Percentiles rank a stretch among this genome's conserved stretches.
Evolutionary conservation across 2,113 vertebrate species (phyloP).

Genomic region (Irena cyanogastra): DNA sequence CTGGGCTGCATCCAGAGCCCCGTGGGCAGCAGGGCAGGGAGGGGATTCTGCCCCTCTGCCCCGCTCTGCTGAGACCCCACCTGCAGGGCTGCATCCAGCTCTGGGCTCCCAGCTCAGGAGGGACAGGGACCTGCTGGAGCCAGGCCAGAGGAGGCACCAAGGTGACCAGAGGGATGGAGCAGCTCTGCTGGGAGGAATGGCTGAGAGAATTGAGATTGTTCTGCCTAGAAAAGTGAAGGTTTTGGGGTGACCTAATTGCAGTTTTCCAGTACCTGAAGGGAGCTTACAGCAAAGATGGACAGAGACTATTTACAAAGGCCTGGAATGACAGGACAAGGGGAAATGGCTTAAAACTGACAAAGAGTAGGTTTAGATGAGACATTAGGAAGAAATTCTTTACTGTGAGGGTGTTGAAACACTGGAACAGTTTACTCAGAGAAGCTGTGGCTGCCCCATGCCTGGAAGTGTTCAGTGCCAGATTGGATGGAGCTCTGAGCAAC

Average conservation of each 20-base stretch:
- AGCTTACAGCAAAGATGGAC: fast-evolving
- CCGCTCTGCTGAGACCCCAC: not conserved
- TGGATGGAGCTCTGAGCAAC: not conserved
- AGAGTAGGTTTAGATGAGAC: not conserved
- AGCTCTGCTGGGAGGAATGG: not conserved
- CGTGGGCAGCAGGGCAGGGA: not conserved
- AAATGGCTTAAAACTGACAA: not conserved
- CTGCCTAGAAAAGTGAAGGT: fast-evolving
- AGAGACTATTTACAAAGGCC: too few species aligned
- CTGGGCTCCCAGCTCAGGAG: not conserved
- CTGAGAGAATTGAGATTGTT: fast-evolving
- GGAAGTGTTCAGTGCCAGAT: not conserved
- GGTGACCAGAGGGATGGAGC: not conserved
- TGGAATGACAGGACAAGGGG: not conserved
- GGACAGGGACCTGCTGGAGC: not conserved
- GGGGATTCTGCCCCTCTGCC: not conserved
- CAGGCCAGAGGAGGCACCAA: not conserved
- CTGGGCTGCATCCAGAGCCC: not conserved
- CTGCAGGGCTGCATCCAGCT: not conserved
- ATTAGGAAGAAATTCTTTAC: not conserved
- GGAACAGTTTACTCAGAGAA: not conserved
- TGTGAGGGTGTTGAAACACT: not conserved
- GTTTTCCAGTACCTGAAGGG: fast-evolving
- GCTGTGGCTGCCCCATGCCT: not conserved
- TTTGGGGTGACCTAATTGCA: fast-evolving